Conservation (phyloP, 1,140 invertebrate genomes). For the Gonioctena quinquepunctata region DNA sequence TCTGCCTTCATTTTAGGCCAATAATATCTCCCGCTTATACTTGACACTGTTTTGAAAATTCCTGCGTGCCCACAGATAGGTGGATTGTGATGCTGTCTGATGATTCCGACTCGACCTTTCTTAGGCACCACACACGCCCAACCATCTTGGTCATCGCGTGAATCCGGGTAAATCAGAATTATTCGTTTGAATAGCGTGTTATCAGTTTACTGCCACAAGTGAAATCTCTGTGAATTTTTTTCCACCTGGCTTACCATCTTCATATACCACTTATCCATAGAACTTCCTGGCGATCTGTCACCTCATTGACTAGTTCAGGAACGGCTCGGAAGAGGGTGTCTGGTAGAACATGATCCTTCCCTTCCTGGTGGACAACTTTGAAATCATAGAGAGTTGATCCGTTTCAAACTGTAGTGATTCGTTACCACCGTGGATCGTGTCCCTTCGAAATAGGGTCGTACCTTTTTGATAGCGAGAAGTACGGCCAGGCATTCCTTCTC, state of each 20-base stretch:
- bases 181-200: too few species aligned
- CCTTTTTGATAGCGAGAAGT: conserved; percentile 50
- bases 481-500: conserved; percentile 51
- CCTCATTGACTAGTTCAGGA: too few species aligned
- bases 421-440: conserved; percentile 53
- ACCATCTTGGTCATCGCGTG: too few species aligned
- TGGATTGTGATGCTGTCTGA: conserved; percentile 18
- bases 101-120: neutral
- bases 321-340: too few species aligned
- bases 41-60: conserved; percentile 27
- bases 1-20: conserved; percentile 29
- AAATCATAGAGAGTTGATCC: too few species aligned
- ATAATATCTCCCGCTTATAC: conserved; percentile 26
- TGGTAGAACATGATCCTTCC: too few species aligned
- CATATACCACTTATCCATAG: too few species aligned
- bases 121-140: conserved; percentile 33
- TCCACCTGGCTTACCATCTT: too few species aligned
- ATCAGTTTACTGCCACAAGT: too few species aligned
- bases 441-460: conserved; percentile 48
- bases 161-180: neutral
- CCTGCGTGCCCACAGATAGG: conserved; percentile 19
- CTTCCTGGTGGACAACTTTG: too few species aligned
- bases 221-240: too few species aligned
- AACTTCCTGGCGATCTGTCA: too few species aligned
- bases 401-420: conserved; percentile 53